Evolutionary conservation across 2,113 vertebrate species (phyloP).

Genomic region (Gadus macrocephalus): DNA sequence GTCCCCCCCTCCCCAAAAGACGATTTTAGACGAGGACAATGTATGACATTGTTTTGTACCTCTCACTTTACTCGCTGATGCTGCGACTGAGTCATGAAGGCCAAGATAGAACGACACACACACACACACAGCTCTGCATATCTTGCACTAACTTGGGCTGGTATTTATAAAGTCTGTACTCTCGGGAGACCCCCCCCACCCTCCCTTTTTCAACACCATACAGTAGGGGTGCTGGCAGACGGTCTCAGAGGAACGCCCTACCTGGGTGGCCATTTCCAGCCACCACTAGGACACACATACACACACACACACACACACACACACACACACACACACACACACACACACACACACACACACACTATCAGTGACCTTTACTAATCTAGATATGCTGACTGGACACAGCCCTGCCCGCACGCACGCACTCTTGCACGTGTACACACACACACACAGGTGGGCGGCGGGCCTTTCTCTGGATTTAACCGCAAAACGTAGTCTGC

Average conservation of each 20-base stretch:
- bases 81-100: slow-evolving; percentile 27
- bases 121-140: background rate
- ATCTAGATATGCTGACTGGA: slow-evolving; percentile 21
- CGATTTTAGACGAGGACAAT: slow-evolving; percentile 60
- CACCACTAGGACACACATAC: slow-evolving; percentile 33
- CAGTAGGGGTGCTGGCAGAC: background rate
- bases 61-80: slow-evolving; percentile 33
- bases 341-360: slow-evolving; percentile 26
- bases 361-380: slow-evolving; percentile 54
- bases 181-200: slow-evolving; percentile 14
- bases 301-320: slow-evolving; percentile 29
- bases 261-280: slow-evolving; percentile 38
- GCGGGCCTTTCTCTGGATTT: too few relatives aligned
- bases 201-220: background rate
- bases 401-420: background rate
- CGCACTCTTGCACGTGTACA: too few relatives aligned
- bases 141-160: background rate
- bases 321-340: slow-evolving; percentile 4
- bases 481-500: too few relatives aligned
- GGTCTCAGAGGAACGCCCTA: slow-evolving; percentile 10
- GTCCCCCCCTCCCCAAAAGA: slow-evolving; percentile 21
- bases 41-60: slow-evolving; percentile 51
- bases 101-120: background rate
- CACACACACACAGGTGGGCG: too few relatives aligned
- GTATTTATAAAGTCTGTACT: slow-evolving; percentile 32